Conservation (phyloP, 2,888 invertebrate species). For the Horisme vitalbata region DNA sequence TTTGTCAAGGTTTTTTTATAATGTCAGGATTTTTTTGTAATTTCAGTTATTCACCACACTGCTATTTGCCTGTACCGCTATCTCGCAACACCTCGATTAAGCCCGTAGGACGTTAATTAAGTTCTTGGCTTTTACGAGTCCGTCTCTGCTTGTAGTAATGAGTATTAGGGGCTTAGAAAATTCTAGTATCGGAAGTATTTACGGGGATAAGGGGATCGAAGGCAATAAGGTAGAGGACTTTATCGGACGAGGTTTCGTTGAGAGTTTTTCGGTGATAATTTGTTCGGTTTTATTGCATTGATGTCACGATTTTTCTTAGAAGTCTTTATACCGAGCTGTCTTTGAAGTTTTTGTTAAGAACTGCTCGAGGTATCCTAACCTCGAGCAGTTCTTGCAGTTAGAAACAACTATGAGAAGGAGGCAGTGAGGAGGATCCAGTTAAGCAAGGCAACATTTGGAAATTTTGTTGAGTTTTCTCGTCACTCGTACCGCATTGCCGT, state of each 20-base stretch:
- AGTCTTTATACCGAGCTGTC: too few species aligned
- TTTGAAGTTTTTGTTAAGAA: neutral
- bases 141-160: constrained; percentile 59
- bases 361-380: too few species aligned
- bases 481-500: too few species aligned
- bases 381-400: too few species aligned
- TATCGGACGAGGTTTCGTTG: constrained; percentile 1
- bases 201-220: constrained; percentile 10
- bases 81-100: constrained; percentile 10
- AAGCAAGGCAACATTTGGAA: too few species aligned
- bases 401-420: too few species aligned
- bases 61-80: neutral
- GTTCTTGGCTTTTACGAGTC: constrained; percentile 69
- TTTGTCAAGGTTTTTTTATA: too few species aligned
- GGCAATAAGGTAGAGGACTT: constrained; percentile 11
- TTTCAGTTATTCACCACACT: too few species aligned
- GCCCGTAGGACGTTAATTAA: constrained; percentile 63
- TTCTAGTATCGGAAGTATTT: constrained; percentile 29
- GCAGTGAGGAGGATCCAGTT: too few species aligned
- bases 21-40: too few species aligned
- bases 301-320: neutral
- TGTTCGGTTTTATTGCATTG: neutral
- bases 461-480: too few species aligned
- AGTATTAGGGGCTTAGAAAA: constrained; percentile 45
- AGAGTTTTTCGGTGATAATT: constrained; percentile 1